Percentiles rank a stretch among this genome's conserved stretches.
Conservation (phyloP, 1,140 invertebrate species). For the Zaprionus vittiger region DNA sequence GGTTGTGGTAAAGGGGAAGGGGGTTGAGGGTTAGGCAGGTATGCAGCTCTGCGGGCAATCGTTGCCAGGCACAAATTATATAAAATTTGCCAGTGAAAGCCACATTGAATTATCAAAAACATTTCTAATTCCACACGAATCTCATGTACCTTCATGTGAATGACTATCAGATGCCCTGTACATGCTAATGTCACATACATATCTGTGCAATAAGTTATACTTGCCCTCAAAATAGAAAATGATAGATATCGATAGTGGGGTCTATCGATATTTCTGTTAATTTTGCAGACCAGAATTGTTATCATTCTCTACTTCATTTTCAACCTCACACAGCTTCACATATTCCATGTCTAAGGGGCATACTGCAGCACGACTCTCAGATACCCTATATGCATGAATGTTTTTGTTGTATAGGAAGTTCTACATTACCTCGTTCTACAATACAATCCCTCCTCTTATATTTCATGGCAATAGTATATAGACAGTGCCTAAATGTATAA, state of each 20-base stretch:
- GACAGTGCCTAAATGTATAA: not conserved
- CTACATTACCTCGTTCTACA: no score
- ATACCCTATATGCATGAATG: not conserved
- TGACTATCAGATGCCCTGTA: not conserved
- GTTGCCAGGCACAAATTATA: slow-evolving; percentile 31
- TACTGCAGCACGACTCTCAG: not conserved
- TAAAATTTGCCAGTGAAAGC: slow-evolving; percentile 33
- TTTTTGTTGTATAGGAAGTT: not conserved
- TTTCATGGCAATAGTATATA: not conserved
- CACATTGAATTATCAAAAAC: slow-evolving; percentile 29
- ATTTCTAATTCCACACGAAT: slow-evolving; percentile 18
- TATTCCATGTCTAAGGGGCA: no score
- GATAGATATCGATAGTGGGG: no score
- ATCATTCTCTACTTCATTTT: no score
- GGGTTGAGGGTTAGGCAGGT: not conserved
- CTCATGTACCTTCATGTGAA: not conserved
- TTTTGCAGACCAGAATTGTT: no score
- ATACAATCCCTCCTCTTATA: no score
- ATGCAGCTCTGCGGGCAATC: slow-evolving; percentile 5
- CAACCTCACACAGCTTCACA: no score
- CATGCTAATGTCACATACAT: no score
- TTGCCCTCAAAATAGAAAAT: no score
- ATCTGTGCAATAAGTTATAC: no score
- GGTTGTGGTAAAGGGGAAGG: not conserved
- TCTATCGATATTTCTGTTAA: no score